Percentiles rank a stretch among this genome's conserved stretches.
Conservation (phyloP, 2,888 invertebrate species). For the Stenotaenia linearis region DNA sequence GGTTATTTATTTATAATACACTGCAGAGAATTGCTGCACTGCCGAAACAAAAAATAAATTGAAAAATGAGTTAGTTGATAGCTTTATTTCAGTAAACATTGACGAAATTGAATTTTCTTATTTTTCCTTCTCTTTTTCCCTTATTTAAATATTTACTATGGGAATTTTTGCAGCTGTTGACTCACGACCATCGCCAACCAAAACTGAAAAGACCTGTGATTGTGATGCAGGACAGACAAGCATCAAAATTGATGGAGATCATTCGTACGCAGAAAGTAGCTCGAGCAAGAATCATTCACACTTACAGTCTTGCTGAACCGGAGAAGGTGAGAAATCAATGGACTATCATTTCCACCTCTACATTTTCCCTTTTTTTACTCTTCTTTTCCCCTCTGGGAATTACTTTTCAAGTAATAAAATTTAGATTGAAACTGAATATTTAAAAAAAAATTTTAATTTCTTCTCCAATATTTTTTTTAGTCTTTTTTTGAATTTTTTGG, state of each 20-base stretch:
- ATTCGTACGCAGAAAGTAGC: slow-evolving; percentile 29
- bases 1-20: too few relatives aligned
- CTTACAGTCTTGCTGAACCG: slow-evolving; percentile 26
- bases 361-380: background rate
- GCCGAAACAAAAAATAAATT: too few relatives aligned
- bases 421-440: background rate
- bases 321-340: slow-evolving; percentile 26
- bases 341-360: background rate
- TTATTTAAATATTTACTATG: background rate
- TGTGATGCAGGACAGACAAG: slow-evolving; percentile 34
- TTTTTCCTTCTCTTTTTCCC: too few relatives aligned
- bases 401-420: background rate
- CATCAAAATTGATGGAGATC: slow-evolving; percentile 34
- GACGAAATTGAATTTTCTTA: too few relatives aligned
- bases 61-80: too few relatives aligned
- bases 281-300: slow-evolving; percentile 31
- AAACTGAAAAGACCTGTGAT: slow-evolving; percentile 32
- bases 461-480: background rate
- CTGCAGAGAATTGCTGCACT: too few relatives aligned
- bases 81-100: too few relatives aligned
- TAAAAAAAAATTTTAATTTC: background rate
- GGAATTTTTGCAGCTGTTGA: slow-evolving; percentile 29
- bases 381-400: background rate
- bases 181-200: slow-evolving; percentile 31
- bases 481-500: background rate